Evolutionary conservation across 2,113 vertebrate species (phyloP).

Genomic region (Morphnarchus princeps): DNA sequence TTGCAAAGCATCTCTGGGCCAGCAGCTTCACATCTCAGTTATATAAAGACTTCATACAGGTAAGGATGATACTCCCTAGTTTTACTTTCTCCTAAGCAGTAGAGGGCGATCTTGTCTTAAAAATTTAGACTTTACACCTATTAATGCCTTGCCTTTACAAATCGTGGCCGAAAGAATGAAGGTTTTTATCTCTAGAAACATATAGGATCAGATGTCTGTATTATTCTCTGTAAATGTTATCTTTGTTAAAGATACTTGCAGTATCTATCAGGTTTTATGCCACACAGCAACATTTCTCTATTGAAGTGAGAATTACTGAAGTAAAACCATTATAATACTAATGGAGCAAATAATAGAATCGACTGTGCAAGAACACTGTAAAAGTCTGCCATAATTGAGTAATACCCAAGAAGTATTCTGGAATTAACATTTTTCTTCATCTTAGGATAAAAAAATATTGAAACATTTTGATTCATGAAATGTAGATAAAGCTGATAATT

Average conservation of each 20-base stretch:
- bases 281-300: not conserved
- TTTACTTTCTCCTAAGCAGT: not conserved
- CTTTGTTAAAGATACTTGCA: slow-evolving; percentile 22
- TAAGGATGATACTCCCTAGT: not conserved
- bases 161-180: not conserved
- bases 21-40: not conserved
- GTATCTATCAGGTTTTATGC: slow-evolving; percentile 10
- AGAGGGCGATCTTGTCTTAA: slow-evolving; percentile 61
- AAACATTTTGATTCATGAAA: not conserved
- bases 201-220: slow-evolving; percentile 1
- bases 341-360: not conserved
- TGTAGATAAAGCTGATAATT: not conserved
- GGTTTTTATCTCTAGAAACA: slow-evolving; percentile 14
- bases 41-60: not conserved
- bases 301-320: slow-evolving; percentile 16
- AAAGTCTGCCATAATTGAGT: not conserved
- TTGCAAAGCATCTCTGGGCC: not conserved
- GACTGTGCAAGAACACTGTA: not conserved
- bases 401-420: not conserved
- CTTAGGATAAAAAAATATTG: not conserved
- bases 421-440: accelerated
- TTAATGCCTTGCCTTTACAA: not conserved
- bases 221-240: slow-evolving; percentile 48
- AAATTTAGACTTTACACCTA: not conserved
- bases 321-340: not conserved